Conservation (phyloP, 2,888 invertebrate genomes). For the Callyntrura guangdongensis region DNA sequence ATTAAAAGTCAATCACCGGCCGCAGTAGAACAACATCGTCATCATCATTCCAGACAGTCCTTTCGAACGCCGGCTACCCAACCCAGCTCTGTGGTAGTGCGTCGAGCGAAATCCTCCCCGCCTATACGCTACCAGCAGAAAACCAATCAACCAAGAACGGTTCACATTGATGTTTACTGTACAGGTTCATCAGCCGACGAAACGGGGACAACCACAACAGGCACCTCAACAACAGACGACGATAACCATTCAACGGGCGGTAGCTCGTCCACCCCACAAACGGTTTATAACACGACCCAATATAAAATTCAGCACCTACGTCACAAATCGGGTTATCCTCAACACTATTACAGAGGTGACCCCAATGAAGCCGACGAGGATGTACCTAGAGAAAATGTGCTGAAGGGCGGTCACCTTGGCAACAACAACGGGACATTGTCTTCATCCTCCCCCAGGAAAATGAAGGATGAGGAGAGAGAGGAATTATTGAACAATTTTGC, state of each 20-base stretch:
- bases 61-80: constrained; percentile 10
- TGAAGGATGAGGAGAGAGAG: not conserved
- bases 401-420: not conserved
- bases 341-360: constrained; percentile 34
- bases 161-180: constrained; percentile 92
- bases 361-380: not conserved
- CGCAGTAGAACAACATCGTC: not conserved
- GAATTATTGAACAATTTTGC: constrained; percentile 3
- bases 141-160: constrained; percentile 88
- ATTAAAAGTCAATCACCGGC: constrained; percentile 12
- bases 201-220: not conserved
- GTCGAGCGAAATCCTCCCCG: constrained; percentile 79
- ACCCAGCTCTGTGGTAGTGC: not conserved
- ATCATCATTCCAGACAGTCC: constrained; percentile 73
- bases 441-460: not conserved
- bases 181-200: constrained; percentile 88
- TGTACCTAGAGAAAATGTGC: not conserved
- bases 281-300: constrained; percentile 89
- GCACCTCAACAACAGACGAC: constrained; percentile 85
- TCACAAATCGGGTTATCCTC: constrained; percentile 80
- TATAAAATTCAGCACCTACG: constrained; percentile 88
- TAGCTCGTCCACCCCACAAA: constrained; percentile 88
- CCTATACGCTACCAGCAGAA: constrained; percentile 80
- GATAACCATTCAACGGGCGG: constrained; percentile 85
- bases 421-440: not conserved